Evolutionary conservation across 2,888 invertebrate genomes (phyloP), one percentile per base, ranked within the genome.

Genomic region (Thereva unica): DNA sequence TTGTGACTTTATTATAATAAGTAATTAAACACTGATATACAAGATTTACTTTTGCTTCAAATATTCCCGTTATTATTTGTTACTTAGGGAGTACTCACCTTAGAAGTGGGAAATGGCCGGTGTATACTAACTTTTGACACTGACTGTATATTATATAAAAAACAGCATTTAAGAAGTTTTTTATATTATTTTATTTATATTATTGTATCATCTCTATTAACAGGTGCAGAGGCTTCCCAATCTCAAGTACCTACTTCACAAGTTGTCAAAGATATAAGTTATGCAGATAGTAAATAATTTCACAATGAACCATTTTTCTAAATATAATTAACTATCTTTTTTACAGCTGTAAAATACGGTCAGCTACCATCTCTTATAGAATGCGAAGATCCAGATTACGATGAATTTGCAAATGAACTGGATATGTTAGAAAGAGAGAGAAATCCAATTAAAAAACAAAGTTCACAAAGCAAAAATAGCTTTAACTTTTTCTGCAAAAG

Each of bases 351-450:
- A 3, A 80, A 79, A 72, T 79, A 78, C 69, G 78, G 78, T 34
- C 84, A 83, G 70, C 76, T 90, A 53, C 88, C 89, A 0, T 90
- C 90, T 12, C 84, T 91, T 9, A 86, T 88, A 42, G 92, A 92
- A 76, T 91, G 90, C 0, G 92, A 92, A 70, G 92, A 92, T 75
- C 91, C 91, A 0, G 92, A 61, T 10, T 50, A 50, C n/a, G 92
- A 92, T 75, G 92, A 91, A 72, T 87, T 90, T 69, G 80, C 91
- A 0, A 91, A 90, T 71, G 88, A 88, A 70, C 85, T 88, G 69
- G 88, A 88, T 72, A 85, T 87, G 70, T 78, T 87, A 7, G 87
- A 88, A 75, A 82, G 85, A 52, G 84, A 85, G 4, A 83, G 84
- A 71, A 85, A 84, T 67, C 83, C 86, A 69, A 83, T 88, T 67